A percentile compares a stretch with the other conserved stretches of the same genome.
Evolutionary conservation across 2,113 vertebrate species (phyloP).

Genomic region (Xenopus borealis): DNA sequence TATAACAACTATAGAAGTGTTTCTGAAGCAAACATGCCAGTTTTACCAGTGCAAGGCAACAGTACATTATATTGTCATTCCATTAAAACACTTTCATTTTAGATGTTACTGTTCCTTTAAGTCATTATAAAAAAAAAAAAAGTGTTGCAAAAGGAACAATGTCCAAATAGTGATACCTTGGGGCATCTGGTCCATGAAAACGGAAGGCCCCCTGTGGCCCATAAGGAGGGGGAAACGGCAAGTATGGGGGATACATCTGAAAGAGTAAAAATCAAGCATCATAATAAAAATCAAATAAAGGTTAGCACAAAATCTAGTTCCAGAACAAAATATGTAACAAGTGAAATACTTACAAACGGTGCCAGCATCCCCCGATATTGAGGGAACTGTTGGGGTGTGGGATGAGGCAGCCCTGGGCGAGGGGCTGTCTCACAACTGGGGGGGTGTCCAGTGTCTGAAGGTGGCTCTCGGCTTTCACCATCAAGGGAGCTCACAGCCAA

Average conservation of each 20-base stretch:
- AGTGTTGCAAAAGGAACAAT: too few relatives aligned
- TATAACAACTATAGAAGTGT: too few relatives aligned
- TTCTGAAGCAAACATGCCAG: too few relatives aligned
- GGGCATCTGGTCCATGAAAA: constrained; percentile 79
- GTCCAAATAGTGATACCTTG: constrained; percentile 62
- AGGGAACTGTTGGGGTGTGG: constrained; percentile 81
- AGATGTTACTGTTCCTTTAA: too few relatives aligned
- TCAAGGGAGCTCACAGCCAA: constrained; percentile 66
- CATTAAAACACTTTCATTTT: too few relatives aligned
- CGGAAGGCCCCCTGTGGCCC: constrained; percentile 87
- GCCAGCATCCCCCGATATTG: constrained; percentile 85
- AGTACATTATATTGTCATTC: too few relatives aligned
- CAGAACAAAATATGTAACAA: not conserved
- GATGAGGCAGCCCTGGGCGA: constrained; percentile 71
- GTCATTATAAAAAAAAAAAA: too few relatives aligned
- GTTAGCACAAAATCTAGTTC: too few relatives aligned
- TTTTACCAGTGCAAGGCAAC: too few relatives aligned
- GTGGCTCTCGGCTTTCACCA: constrained; percentile 68
- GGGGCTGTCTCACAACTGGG: constrained; percentile 71
- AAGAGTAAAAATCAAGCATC: constrained; percentile 16
- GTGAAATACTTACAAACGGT: constrained; percentile 76
- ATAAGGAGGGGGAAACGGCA: constrained; percentile 85
- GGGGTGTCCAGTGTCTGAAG: constrained; percentile 66
- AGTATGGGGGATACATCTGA: constrained; percentile 88
- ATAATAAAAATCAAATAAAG: too few relatives aligned